Conservation (phyloP, 2,113 vertebrate genomes). For the Plotosus lineatus region DNA sequence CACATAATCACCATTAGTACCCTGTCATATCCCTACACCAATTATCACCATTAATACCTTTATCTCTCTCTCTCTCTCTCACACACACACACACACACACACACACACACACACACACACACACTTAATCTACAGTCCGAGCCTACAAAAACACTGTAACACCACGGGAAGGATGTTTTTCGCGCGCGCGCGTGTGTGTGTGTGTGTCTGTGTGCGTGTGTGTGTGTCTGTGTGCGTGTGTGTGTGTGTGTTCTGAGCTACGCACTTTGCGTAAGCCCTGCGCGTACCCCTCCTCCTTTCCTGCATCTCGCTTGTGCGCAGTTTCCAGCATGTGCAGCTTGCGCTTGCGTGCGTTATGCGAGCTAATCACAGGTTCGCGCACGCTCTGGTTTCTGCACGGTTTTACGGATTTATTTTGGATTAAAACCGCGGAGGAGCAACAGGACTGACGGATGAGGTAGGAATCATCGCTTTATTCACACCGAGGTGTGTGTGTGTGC, state of each 20-base stretch:
- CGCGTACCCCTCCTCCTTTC: not conserved
- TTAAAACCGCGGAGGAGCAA: not conserved
- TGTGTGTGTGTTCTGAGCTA: not conserved
- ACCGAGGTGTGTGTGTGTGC: conserved; percentile 1
- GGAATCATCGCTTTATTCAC: not conserved
- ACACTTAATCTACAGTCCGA: too few relatives aligned
- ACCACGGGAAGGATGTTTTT: not conserved
- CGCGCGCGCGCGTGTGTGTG: not conserved
- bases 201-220: not conserved
- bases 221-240: not conserved
- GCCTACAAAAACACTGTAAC: not conserved
- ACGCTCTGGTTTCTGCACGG: conserved; percentile 3
- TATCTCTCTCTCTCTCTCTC: too few relatives aligned
- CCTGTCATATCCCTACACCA: too few relatives aligned
- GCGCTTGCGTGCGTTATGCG: conserved; percentile 29
- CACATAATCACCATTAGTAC: too few relatives aligned
- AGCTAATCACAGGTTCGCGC: not conserved
- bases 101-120: not conserved
- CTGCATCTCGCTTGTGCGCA: conserved; percentile 18
- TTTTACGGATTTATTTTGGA: conserved; percentile 3
- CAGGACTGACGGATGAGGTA: not conserved
- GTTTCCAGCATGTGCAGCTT: conserved; percentile 36
- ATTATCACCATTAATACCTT: too few relatives aligned
- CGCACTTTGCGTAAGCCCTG: conserved; percentile 29
- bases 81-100: not conserved